phyloP scores from a whole-genome alignment of 2,113 vertebrate genomes.

The Scytalopus superciliaris region DNA sequence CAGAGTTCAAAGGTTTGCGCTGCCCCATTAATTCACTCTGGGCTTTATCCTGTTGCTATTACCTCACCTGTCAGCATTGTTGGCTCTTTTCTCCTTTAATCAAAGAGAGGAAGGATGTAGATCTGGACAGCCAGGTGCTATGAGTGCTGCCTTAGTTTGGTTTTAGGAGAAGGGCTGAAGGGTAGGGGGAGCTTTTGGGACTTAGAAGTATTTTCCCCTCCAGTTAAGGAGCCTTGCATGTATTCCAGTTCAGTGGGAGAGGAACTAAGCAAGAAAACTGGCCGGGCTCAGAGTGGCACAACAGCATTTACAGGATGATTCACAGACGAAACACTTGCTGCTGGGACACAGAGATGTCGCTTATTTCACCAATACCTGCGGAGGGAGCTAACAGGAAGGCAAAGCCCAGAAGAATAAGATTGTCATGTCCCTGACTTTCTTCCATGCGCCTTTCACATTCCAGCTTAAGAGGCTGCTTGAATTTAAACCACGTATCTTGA shows the following conservation, averaged over 20 bases:
- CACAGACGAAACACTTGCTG: not conserved
- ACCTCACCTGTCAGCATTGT: not conserved
- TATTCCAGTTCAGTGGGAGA: not conserved
- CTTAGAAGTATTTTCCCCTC: not conserved
- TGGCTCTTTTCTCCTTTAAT: not conserved
- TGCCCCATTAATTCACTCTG: not conserved
- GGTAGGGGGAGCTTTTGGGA: not conserved
- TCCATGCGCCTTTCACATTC: not conserved
- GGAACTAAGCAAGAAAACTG: not conserved
- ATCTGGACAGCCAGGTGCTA: not conserved
- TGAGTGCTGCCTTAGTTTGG: not conserved
- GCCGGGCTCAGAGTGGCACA: not conserved
- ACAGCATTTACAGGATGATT: not conserved
- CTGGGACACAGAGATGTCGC: not conserved
- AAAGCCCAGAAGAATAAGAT: not conserved
- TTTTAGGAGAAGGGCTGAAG: not conserved
- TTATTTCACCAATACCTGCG: not conserved
- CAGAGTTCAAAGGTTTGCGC: not conserved
- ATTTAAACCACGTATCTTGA: not conserved
- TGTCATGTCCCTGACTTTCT: not conserved
- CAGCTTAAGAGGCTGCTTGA: not conserved
- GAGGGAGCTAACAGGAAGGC: not conserved
- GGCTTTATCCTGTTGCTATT: not conserved
- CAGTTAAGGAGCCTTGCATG: not conserved
- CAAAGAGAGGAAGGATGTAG: not conserved